Percentiles rank a stretch among this genome's conserved stretches.
Conservation (phyloP, 2,888 invertebrate species). For the Chalcis sispes region DNA sequence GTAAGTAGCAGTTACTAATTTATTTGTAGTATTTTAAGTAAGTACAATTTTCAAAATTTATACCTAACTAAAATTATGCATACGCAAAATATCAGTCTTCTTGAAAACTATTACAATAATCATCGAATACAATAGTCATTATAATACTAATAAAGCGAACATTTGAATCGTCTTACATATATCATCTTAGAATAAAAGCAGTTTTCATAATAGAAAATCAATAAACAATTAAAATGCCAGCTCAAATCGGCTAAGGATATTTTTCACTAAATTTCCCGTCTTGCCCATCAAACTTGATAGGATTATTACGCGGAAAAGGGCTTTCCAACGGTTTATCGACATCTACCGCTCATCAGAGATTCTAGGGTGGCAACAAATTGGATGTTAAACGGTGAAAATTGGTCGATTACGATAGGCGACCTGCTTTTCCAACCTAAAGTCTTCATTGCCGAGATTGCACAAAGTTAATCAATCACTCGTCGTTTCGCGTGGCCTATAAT, state of each 20-base stretch:
- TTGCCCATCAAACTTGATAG: slow-evolving; percentile 59
- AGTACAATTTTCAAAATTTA: too few relatives aligned
- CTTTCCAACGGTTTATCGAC: slow-evolving; percentile 57
- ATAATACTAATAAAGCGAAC: too few relatives aligned
- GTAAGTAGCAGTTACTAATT: too few relatives aligned
- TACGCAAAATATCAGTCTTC: too few relatives aligned
- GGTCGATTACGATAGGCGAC: slow-evolving; percentile 70
- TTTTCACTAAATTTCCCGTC: slow-evolving; percentile 33
- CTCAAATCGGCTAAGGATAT: slow-evolving; percentile 23
- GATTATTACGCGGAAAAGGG: slow-evolving; percentile 66
- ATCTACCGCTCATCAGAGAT: slow-evolving; percentile 60
- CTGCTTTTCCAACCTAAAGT: slow-evolving; percentile 68
- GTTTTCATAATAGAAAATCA: slow-evolving; percentile 2
- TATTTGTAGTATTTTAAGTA: too few relatives aligned
- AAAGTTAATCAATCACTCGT: slow-evolving; percentile 68
- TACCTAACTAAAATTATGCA: too few relatives aligned
- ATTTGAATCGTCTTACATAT: too few relatives aligned
- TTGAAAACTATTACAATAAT: too few relatives aligned
- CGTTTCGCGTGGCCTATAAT: slow-evolving; percentile 57
- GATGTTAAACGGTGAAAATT: slow-evolving; percentile 73
- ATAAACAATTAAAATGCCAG: slow-evolving; percentile 37
- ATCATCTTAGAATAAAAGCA: neutral
- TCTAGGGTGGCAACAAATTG: slow-evolving; percentile 70
- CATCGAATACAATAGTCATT: too few relatives aligned
- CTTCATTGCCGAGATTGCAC: slow-evolving; percentile 64